A percentile compares a stretch with the other conserved stretches of the same genome.
Conservation (phyloP, 2,888 invertebrate species). For the Pterostichus niger region DNA sequence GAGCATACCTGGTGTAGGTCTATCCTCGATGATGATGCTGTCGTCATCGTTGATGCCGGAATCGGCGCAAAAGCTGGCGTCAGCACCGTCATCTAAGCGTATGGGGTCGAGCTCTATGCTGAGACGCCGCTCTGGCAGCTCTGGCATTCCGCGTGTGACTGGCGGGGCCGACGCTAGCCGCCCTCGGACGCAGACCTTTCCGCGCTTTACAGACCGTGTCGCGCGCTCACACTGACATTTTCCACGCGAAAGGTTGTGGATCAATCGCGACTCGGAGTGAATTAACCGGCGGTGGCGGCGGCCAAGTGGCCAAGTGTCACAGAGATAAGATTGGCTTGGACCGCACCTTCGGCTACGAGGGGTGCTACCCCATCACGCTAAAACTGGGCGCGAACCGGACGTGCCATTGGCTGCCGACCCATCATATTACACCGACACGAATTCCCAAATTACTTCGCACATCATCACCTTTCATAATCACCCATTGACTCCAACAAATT, state of each 20-base stretch:
- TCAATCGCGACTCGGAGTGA: constrained; percentile 18
- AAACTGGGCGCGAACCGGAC: constrained; percentile 44
- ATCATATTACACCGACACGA: constrained; percentile 20
- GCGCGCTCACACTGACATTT: constrained; percentile 47
- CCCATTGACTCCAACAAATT: not conserved
- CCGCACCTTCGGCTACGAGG: constrained; percentile 12
- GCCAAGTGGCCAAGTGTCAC: constrained; percentile 33
- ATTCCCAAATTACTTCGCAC: not conserved
- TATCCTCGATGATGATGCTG: constrained; percentile 22
- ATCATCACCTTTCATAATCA: constrained; percentile 28
- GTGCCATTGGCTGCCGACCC: constrained; percentile 22
- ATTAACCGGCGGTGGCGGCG: not conserved
- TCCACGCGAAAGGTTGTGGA: constrained; percentile 37
- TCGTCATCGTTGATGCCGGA: not conserved
- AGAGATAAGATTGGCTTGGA: constrained; percentile 48
- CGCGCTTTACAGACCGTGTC: constrained; percentile 62
- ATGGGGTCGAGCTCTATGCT: constrained; percentile 54
- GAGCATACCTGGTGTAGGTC: constrained; percentile 30
- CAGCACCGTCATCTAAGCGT: constrained; percentile 18
- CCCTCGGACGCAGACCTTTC: constrained; percentile 44
- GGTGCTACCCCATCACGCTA: constrained; percentile 18
- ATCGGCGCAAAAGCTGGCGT: constrained; percentile 16
- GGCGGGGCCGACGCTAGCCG: not conserved
- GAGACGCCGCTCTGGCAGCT: constrained; percentile 11
- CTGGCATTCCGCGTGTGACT: constrained; percentile 54